Percentiles rank a stretch among this genome's conserved stretches.
phyloP scores from a whole-genome alignment of 2,113 vertebrate genomes.

The Glaucomys volans region DNA sequence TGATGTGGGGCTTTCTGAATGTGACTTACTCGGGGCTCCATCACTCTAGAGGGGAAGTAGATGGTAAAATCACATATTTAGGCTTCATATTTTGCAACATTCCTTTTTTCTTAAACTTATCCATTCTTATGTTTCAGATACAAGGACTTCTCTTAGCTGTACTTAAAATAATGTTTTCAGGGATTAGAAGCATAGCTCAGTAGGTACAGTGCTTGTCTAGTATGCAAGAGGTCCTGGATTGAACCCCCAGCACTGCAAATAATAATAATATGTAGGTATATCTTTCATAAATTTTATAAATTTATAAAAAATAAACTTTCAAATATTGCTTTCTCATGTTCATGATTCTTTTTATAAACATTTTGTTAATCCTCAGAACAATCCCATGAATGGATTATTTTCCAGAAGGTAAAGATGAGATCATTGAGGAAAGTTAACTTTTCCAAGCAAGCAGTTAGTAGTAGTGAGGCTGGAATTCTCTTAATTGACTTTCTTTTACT shows the following conservation, averaged over 20 bases:
- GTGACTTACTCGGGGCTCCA: not conserved
- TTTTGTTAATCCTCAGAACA: slow-evolving; percentile 12
- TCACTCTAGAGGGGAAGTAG: not conserved
- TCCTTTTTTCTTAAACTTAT: not conserved
- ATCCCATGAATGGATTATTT: not conserved
- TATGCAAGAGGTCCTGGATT: not conserved
- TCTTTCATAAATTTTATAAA: not conserved
- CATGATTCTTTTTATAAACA: not conserved
- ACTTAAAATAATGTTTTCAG: not conserved
- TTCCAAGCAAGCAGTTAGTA: not conserved
- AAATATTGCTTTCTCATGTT: not conserved
- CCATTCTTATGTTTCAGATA: not conserved
- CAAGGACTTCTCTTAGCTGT: not conserved
- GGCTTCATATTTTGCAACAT: not conserved
- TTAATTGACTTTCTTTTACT: not conserved
- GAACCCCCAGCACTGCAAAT: not conserved
- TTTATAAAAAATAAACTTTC: not conserved
- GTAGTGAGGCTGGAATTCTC: not conserved
- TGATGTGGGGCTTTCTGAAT: not conserved
- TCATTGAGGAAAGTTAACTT: not conserved
- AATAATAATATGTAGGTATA: not conserved
- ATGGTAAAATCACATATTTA: not conserved
- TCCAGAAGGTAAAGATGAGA: not conserved
- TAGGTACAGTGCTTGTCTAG: not conserved
- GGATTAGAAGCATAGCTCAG: not conserved